phyloP scores from a whole-genome alignment of 2,797 vertebrate genomes.

The Hyperoplus immaculatus region DNA sequence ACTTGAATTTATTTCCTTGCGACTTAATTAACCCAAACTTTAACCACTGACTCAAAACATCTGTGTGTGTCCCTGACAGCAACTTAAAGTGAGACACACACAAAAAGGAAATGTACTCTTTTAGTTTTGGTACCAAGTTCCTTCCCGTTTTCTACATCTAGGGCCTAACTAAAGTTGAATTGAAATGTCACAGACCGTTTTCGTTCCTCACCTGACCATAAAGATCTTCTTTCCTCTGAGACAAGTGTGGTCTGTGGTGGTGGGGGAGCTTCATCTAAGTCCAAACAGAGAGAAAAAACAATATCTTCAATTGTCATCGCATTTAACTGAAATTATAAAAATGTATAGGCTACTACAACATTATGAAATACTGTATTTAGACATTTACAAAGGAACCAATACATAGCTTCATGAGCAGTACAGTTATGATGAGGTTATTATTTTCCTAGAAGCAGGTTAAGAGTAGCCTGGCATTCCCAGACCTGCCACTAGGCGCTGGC shows the following conservation, averaged over 20 bases:
- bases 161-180: slow-evolving; percentile 30
- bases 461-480: too few species aligned
- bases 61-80: too few species aligned
- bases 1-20: too few species aligned
- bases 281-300: background rate
- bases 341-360: too few species aligned
- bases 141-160: slow-evolving; percentile 44
- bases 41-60: too few species aligned
- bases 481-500: too few species aligned
- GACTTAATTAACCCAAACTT: too few species aligned
- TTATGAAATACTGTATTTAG: too few species aligned
- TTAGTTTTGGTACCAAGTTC: background rate
- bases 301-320: background rate
- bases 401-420: too few species aligned
- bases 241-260: background rate
- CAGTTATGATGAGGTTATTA: too few species aligned
- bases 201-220: background rate
- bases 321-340: background rate
- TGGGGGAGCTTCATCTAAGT: background rate
- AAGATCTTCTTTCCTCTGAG: slow-evolving; percentile 36
- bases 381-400: too few species aligned
- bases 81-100: background rate
- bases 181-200: slow-evolving; percentile 22
- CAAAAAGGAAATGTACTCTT: background rate
- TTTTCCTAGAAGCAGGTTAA: too few species aligned